Evolutionary conservation across 2,113 vertebrate genomes (phyloP).

Genomic region (Pteruthius melanotis): DNA sequence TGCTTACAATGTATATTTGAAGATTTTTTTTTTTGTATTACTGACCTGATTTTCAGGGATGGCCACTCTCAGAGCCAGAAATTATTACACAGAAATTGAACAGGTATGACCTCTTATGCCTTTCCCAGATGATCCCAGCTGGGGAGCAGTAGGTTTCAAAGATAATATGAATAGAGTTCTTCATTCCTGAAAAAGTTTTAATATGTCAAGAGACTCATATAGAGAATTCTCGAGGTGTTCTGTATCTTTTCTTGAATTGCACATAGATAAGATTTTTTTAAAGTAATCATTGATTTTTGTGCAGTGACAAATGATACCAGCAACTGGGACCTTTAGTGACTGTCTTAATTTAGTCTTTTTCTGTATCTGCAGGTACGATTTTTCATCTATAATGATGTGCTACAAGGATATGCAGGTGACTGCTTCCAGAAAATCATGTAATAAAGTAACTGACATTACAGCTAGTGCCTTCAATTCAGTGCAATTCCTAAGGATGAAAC

Average conservation of each 20-base stretch:
- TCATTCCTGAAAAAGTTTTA: background rate
- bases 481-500: background rate
- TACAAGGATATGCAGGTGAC: background rate
- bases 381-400: background rate
- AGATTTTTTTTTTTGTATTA: background rate
- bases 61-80: background rate
- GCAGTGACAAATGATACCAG: background rate
- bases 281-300: background rate
- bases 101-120: background rate
- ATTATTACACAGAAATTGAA: background rate
- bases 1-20: background rate
- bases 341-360: background rate
- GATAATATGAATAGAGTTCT: background rate
- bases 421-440: background rate
- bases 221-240: background rate
- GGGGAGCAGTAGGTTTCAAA: background rate
- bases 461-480: background rate
- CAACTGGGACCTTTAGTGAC: background rate
- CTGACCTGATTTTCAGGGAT: background rate
- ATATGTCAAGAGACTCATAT: background rate
- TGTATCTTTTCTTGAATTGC: background rate
- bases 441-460: background rate
- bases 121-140: background rate
- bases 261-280: background rate
- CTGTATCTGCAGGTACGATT: background rate